Percentiles rank a stretch among this genome's conserved stretches.
phyloP scores from a whole-genome alignment of 2,113 vertebrate genomes.

The Grus americana region DNA sequence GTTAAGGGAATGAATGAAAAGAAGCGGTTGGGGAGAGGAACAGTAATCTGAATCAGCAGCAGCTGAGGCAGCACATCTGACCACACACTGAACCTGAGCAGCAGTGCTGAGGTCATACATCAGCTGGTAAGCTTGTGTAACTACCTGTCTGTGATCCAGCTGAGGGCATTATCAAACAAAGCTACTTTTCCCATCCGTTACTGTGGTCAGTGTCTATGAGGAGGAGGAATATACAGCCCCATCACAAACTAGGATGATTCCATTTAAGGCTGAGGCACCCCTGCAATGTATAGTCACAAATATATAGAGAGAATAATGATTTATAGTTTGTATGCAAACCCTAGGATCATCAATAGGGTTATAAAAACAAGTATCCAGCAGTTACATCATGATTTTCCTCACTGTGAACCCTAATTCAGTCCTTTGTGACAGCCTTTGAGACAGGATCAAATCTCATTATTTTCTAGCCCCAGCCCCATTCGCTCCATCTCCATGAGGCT shows the following conservation, averaged over 20 bases:
- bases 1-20: not conserved
- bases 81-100: not conserved
- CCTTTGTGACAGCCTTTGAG: not conserved
- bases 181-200: not conserved
- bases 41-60: not conserved
- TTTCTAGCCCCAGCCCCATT: not conserved
- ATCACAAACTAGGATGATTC: not conserved
- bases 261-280: not conserved
- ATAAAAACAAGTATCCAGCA: not conserved
- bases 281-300: not conserved
- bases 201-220: not conserved
- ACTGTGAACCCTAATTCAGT: not conserved
- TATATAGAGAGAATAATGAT: rapidly evolving
- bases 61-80: not conserved
- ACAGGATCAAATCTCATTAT: not conserved
- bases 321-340: not conserved
- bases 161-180: not conserved
- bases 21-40: not conserved
- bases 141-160: not conserved
- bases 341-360: not conserved
- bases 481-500: rapidly evolving
- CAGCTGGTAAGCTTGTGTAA: not conserved
- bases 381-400: not conserved
- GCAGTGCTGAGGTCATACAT: not conserved
- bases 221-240: not conserved